phyloP scores from a whole-genome alignment of 2,113 vertebrate species.

The Drymodes brunneopygia region DNA sequence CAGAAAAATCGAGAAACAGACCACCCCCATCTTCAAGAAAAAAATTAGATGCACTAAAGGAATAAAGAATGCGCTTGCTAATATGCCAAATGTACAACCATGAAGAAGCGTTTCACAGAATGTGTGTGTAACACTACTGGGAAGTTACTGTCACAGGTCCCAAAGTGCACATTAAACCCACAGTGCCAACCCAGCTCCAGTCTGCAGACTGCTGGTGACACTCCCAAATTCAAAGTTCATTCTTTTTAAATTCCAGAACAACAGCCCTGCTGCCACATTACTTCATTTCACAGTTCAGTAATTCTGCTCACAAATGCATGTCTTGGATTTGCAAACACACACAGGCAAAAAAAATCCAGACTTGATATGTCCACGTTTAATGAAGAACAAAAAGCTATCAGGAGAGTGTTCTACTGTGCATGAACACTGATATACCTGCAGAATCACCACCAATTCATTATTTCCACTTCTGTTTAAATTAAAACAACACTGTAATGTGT shows the following conservation, averaged over 20 bases:
- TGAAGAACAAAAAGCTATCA: neutral
- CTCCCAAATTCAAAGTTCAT: neutral
- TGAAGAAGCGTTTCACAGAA: neutral
- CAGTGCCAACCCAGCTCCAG: neutral
- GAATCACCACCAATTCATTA: constrained; percentile 7
- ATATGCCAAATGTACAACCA: neutral
- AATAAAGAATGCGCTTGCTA: neutral
- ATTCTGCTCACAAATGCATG: neutral
- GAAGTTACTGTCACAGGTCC: neutral
- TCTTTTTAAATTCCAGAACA: neutral
- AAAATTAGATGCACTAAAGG: constrained; percentile 24
- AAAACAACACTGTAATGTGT: neutral
- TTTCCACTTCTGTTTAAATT: constrained; percentile 44
- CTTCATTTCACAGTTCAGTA: neutral
- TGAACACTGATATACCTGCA: neutral
- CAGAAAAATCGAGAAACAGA: constrained; percentile 60
- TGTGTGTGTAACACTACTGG: rapidly evolving
- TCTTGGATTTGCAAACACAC: neutral
- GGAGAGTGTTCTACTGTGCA: neutral
- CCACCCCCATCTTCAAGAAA: constrained; percentile 47
- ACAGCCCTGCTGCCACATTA: neutral
- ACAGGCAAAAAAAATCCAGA: neutral
- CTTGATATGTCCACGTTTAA: neutral
- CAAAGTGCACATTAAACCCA: neutral
- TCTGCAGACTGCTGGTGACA: neutral